phyloP scores from a whole-genome alignment of 1,140 invertebrate genomes.

The Druon quercuslanigerum region DNA sequence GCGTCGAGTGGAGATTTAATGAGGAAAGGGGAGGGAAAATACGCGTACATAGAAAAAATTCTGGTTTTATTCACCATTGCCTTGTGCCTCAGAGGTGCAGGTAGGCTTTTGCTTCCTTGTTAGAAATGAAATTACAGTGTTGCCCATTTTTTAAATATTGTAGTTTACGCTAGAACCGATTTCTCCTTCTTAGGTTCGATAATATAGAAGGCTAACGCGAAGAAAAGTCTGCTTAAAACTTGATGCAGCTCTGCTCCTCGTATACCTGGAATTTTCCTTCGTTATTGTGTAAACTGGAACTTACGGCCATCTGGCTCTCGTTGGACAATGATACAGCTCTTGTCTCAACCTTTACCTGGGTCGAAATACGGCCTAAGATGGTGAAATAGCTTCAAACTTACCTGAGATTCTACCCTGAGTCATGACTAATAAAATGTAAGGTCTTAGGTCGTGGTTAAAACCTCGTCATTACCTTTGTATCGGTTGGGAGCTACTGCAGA shows the following conservation, averaged over 20 bases:
- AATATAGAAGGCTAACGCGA: too few species aligned
- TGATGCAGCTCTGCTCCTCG: too few species aligned
- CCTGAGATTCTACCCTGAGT: neutral
- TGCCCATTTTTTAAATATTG: too few species aligned
- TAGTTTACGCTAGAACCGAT: too few species aligned
- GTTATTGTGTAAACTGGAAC: slow-evolving; percentile 22
- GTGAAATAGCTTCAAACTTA: neutral
- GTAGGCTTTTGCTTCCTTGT: neutral
- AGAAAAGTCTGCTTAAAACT: too few species aligned
- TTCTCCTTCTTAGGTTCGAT: too few species aligned
- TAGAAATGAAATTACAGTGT: too few species aligned
- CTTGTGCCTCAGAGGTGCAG: neutral
- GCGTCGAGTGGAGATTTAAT: slow-evolving; percentile 55
- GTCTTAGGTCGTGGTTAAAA: slow-evolving; percentile 42
- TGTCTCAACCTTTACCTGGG: slow-evolving; percentile 36
- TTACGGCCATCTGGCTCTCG: slow-evolving; percentile 32
- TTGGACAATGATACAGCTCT: slow-evolving; percentile 35
- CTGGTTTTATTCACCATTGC: slow-evolving; percentile 32
- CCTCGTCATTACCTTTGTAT: slow-evolving; percentile 47
- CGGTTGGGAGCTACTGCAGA: slow-evolving; percentile 35
- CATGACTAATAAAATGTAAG: neutral
- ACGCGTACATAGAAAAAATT: slow-evolving; percentile 1
- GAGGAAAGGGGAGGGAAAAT: slow-evolving; percentile 45
- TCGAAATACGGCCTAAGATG: neutral
- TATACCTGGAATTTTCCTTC: slow-evolving; percentile 45